A percentile compares a stretch with the other conserved stretches of the same genome.
phyloP scores from a whole-genome alignment of 2,113 vertebrate genomes.

The Psettodes erumei region DNA sequence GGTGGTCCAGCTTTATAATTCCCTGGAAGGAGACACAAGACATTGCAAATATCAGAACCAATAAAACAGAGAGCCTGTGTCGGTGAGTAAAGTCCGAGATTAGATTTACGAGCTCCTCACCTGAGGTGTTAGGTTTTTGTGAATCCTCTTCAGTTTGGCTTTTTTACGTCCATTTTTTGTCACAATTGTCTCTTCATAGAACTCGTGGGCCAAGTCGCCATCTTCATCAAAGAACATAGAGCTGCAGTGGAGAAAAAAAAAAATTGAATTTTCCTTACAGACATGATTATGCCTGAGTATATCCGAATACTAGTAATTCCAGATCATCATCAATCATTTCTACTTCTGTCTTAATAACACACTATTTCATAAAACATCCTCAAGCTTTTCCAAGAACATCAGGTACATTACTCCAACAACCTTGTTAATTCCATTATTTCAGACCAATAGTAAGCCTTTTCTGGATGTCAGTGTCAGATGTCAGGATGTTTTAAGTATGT shows the following conservation, averaged over 20 bases:
- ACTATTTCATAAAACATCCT: not conserved
- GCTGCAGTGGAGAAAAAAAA: conserved; percentile 78
- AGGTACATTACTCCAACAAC: no score
- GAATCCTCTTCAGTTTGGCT: conserved; percentile 95
- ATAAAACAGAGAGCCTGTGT: not conserved
- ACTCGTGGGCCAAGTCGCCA: conserved; percentile 97
- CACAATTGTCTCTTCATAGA: conserved; percentile 97
- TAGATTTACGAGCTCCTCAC: conserved; percentile 70
- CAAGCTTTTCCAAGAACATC: not conserved
- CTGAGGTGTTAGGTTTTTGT: conserved; percentile 98
- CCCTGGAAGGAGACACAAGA: conserved; percentile 83
- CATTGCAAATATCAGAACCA: not conserved
- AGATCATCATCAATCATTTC: no score
- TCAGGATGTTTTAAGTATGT: not conserved
- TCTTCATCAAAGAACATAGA: conserved; percentile 98
- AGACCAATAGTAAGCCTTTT: not conserved
- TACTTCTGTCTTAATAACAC: no score
- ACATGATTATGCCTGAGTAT: not conserved
- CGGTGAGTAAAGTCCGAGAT: not conserved
- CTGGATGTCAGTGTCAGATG: not conserved
- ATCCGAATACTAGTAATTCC: no score
- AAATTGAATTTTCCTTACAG: not conserved
- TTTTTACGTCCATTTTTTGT: conserved; percentile 96
- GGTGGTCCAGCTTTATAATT: conserved; percentile 94
- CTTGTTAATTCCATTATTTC: not conserved